Conservation (phyloP, 92 coral and sea anemone species). For the Desmophyllum pertusum region DNA sequence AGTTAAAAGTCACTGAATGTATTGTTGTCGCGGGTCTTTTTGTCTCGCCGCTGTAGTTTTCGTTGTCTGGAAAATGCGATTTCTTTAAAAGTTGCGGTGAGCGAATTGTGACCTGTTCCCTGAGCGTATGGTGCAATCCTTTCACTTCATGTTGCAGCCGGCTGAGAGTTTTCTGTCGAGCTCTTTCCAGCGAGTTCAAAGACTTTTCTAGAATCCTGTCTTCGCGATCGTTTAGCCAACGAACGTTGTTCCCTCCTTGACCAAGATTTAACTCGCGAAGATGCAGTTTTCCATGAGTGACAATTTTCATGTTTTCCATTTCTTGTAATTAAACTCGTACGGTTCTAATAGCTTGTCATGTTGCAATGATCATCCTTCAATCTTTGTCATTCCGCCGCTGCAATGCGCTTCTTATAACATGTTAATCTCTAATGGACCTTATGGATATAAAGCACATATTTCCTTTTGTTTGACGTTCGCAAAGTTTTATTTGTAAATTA, state of each 20-base stretch:
- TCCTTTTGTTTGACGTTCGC: slow-evolving; percentile 11
- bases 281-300: not conserved
- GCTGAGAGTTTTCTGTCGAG: slow-evolving; percentile 17
- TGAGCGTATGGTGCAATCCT: slow-evolving; percentile 28
- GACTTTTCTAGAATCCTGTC: slow-evolving; percentile 37
- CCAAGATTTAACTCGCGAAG: slow-evolving; percentile 45
- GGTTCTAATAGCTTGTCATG: not conserved
- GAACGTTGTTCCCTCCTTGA: slow-evolving; percentile 40
- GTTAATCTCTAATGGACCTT: not conserved
- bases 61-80: slow-evolving; percentile 16
- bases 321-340: not conserved
- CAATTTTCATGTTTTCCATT: slow-evolving; percentile 29
- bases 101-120: slow-evolving; percentile 32
- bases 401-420: slow-evolving; percentile 13
- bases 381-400: not conserved
- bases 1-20: not conserved
- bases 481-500: slow-evolving; percentile 10
- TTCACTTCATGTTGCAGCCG: slow-evolving; percentile 40
- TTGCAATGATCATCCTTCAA: not conserved
- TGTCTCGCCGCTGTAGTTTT: not conserved
- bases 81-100: slow-evolving; percentile 10
- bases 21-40: slow-evolving; percentile 8
- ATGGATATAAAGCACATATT: not conserved
- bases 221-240: slow-evolving; percentile 47
- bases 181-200: slow-evolving; percentile 38